phyloP scores from a whole-genome alignment of 2,113 vertebrate genomes.

The Donacobius atricapilla region DNA sequence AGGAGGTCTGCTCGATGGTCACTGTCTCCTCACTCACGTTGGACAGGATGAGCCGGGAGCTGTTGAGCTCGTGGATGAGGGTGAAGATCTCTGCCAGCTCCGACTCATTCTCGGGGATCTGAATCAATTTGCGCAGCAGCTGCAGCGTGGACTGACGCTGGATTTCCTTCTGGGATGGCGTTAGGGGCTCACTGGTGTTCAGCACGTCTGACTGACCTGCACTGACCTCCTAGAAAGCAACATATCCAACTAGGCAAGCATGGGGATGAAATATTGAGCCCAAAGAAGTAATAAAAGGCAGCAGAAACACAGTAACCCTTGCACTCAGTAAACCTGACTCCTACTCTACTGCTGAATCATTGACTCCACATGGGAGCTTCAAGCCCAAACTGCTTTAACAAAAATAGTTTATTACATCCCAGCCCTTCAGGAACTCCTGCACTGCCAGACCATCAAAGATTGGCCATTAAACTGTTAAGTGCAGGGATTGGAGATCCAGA shows the following conservation, averaged over 20 bases:
- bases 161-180: slow-evolving; percentile 79
- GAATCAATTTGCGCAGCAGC: slow-evolving; percentile 84
- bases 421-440: neutral
- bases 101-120: slow-evolving; percentile 89
- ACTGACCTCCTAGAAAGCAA: slow-evolving; percentile 64
- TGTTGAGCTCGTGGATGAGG: slow-evolving; percentile 92
- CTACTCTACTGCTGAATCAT: neutral
- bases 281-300: neutral
- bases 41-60: slow-evolving; percentile 83
- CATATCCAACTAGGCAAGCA: neutral
- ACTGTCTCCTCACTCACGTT: slow-evolving; percentile 79
- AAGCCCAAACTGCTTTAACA: neutral
- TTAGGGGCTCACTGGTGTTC: slow-evolving; percentile 80
- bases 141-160: slow-evolving; percentile 91
- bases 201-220: slow-evolving; percentile 65
- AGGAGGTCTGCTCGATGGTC: slow-evolving; percentile 85
- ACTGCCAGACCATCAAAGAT: neutral
- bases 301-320: neutral
- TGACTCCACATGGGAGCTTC: neutral
- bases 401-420: neutral
- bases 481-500: neutral
- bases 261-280: neutral
- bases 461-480: neutral
- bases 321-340: neutral
- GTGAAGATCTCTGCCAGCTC: slow-evolving; percentile 88